Conservation (phyloP, 1,140 invertebrate genomes). For the Holotrichia oblita region DNA sequence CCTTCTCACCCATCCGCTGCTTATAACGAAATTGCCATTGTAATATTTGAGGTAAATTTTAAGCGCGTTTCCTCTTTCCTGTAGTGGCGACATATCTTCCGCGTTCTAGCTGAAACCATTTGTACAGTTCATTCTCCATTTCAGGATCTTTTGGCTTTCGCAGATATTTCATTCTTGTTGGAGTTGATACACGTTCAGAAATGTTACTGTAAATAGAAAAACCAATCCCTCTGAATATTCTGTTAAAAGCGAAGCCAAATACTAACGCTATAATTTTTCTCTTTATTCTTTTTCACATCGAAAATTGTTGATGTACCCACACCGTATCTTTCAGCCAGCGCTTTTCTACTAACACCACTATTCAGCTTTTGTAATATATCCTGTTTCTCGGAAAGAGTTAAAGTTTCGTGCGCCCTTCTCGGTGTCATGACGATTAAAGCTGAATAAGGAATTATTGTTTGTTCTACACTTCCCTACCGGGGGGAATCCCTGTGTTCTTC, state of each 20-base stretch:
- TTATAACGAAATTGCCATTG: too few relatives aligned
- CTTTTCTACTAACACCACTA: too few relatives aligned
- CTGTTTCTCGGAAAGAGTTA: conserved; percentile 28
- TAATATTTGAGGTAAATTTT: conserved; percentile 25
- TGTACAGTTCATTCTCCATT: conserved; percentile 29
- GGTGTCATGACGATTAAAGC: too few relatives aligned
- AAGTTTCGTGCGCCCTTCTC: too few relatives aligned
- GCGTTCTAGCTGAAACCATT: conserved; percentile 29
- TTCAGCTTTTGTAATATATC: too few relatives aligned
- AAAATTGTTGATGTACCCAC: too few relatives aligned
- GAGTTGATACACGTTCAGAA: neutral
- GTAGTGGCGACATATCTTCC: neutral
- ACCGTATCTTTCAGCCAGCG: conserved; percentile 39
- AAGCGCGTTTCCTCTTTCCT: neutral
- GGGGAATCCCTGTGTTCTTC: too few relatives aligned
- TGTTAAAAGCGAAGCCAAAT: neutral
- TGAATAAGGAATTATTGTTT: too few relatives aligned
- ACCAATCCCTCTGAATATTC: neutral
- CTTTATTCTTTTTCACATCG: conserved; percentile 38
- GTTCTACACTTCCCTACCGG: too few relatives aligned
- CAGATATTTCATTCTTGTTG: neutral
- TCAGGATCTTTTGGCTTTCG: conserved; percentile 4
- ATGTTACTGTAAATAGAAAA: conserved; percentile 24
- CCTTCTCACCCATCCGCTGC: too few relatives aligned
- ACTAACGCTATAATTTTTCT: neutral